Base-by-base conservation (phyloP, 2,888 invertebrate species). In the Melanophora roralis region DNA sequence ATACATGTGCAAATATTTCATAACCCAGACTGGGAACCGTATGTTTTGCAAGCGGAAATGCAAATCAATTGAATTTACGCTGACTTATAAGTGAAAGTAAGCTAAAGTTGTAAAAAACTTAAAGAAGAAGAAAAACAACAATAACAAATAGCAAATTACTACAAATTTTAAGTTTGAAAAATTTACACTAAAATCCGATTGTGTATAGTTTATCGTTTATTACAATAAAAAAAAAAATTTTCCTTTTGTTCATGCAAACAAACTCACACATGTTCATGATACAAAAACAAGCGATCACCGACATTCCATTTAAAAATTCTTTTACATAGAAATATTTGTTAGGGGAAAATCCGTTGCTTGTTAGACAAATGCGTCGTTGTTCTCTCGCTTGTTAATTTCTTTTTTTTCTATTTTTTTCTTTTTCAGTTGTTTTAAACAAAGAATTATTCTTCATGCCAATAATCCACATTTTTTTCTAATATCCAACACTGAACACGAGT, bases 21-120 rank as follows among this genome's bases (percentile, higher is more conserved):
- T 14, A 51, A 4, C 12, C 14, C 3, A 2, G 2, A 5, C 23
- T 47, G 6, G 23, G 5, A 27, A 11, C 14, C 36, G 76, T 68
- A 88, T 88, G 84, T 88, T 84, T 88, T 85, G 83, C 87, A 87
- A 88, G 82, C 88, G 88, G 87, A 87, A 88, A 86, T 87, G 86
- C 87, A 87, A 88, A 86, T 86, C 84, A 88, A 86, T 78, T 77
- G 77, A 69, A 73, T 64, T 69, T 64, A 40, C 60, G 68, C 64
- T 74, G 79, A 80, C 76, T 77, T 82, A 69, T 67, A 34, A 51
- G 55, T 49, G 8, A n/a, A 62, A 67, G 72, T n/a, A n/a, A n/a
- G n/a, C n/a, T 71, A 71, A 65, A 45, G 71, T 74, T 77, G 49
- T 12, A 36, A 34, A 21, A 45, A 45, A 64, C n/a, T n/a, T n/a